Conservation (phyloP, 2,797 vertebrate species). For the Ficedula albicollis region DNA sequence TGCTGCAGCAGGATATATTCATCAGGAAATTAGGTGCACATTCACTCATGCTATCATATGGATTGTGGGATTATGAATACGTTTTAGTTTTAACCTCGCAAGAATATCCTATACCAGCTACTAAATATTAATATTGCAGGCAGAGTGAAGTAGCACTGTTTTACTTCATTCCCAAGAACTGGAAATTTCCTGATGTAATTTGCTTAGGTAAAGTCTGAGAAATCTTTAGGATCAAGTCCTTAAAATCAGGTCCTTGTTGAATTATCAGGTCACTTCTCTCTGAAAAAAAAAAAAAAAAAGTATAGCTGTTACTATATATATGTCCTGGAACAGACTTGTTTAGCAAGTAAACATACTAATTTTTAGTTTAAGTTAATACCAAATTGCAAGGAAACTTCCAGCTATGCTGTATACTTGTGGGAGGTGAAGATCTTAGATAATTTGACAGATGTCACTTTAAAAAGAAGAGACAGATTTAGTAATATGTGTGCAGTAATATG, state of each 20-base stretch:
- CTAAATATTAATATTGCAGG: background rate
- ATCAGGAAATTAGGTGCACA: background rate
- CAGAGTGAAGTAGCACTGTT: background rate
- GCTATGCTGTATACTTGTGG: conserved; percentile 19
- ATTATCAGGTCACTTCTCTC: conserved; percentile 17
- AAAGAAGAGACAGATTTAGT: background rate
- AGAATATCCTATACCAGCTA: background rate
- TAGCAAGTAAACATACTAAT: background rate
- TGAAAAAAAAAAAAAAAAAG: background rate
- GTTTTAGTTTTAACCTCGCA: background rate
- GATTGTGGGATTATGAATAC: background rate
- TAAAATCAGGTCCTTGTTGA: conserved; percentile 23
- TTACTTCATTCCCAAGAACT: background rate
- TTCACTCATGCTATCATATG: background rate
- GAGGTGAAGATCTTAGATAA: conserved; percentile 44
- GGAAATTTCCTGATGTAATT: background rate
- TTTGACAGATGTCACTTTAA: conserved; percentile 43
- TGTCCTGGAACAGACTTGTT: background rate
- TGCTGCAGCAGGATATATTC: background rate
- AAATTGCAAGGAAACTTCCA: conserved; percentile 2
- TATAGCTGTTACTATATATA: background rate
- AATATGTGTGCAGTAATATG: background rate
- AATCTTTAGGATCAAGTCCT: conserved; percentile 15
- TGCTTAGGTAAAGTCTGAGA: background rate
- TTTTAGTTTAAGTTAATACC: conserved; percentile 38